Percentiles rank a stretch among this genome's conserved stretches.
phyloP scores from a whole-genome alignment of 2,888 invertebrate genomes.

The Trichopria drosophilae region DNA sequence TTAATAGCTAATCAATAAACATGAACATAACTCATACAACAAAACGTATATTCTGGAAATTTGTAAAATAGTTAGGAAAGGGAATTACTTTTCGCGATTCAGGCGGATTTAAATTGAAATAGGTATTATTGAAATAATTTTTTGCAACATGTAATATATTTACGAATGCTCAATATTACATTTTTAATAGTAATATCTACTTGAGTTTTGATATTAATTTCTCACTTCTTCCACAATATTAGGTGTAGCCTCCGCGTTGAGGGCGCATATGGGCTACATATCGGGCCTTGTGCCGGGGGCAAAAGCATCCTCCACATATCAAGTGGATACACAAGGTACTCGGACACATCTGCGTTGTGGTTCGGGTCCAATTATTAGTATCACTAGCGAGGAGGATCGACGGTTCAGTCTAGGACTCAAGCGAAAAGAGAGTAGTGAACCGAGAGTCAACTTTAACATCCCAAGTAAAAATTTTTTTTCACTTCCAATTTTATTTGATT shows the following conservation, averaged over 20 bases:
- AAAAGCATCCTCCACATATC: constrained; percentile 58
- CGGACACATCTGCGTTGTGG: constrained; percentile 52
- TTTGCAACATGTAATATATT: constrained; percentile 4
- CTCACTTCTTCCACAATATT: constrained; percentile 27
- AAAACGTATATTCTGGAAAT: too few species aligned
- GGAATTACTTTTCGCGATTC: too few species aligned
- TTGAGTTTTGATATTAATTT: too few species aligned
- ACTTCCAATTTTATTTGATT: not conserved
- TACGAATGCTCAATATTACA: not conserved
- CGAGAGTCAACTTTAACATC: constrained; percentile 66
- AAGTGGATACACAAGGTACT: constrained; percentile 50
- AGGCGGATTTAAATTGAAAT: too few species aligned
- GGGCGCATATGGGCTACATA: constrained; percentile 73
- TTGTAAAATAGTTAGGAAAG: too few species aligned
- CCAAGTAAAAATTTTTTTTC: constrained; percentile 30
- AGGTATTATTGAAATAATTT: too few species aligned
- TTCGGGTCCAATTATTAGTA: constrained; percentile 55
- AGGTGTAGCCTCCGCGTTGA: constrained; percentile 71
- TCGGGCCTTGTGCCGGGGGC: constrained; percentile 71
- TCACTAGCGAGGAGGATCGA: constrained; percentile 54
- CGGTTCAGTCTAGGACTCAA: constrained; percentile 51
- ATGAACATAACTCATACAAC: too few species aligned
- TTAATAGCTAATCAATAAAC: too few species aligned
- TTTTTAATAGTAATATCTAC: not conserved
- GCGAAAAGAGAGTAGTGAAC: constrained; percentile 60